Conservation (phyloP, 2,888 invertebrate genomes). For the Synergus japonicus region DNA sequence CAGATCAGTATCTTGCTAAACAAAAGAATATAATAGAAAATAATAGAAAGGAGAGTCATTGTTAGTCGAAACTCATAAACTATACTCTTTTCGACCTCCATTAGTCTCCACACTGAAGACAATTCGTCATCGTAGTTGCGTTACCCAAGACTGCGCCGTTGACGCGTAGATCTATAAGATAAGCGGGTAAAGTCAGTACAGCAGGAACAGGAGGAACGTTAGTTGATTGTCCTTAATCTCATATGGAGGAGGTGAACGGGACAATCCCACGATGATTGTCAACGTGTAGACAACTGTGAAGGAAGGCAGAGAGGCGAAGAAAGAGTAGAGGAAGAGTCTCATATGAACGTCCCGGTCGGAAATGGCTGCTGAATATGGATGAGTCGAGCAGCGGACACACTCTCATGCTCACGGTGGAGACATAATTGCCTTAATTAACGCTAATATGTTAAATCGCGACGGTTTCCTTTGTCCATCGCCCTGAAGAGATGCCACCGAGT, state of each 20-base stretch:
- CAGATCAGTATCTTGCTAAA: constrained; percentile 6
- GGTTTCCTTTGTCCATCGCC: constrained; percentile 73
- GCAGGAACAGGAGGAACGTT: constrained; percentile 19
- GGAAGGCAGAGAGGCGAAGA: constrained; percentile 43
- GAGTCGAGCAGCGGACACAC: constrained; percentile 74
- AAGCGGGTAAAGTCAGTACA: constrained; percentile 23
- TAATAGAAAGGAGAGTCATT: constrained; percentile 16
- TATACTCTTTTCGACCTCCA: constrained; percentile 1
- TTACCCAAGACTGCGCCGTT: constrained; percentile 23
- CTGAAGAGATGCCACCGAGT: constrained; percentile 54
- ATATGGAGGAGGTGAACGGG: constrained; percentile 61
- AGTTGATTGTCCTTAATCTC: constrained; percentile 62
- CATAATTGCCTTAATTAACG: constrained; percentile 78
- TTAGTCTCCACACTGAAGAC: background rate
- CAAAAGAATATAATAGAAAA: constrained; percentile 9
- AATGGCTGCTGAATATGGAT: constrained; percentile 76
- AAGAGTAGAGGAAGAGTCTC: constrained; percentile 54
- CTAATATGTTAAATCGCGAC: constrained; percentile 77
- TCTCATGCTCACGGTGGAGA: constrained; percentile 76
- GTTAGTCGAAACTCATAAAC: constrained; percentile 32
- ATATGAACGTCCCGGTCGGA: constrained; percentile 65
- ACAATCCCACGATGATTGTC: constrained; percentile 71
- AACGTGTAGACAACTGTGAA: constrained; percentile 58
- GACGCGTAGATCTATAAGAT: constrained; percentile 30
- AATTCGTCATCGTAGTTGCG: constrained; percentile 33